Percentiles rank a stretch among this genome's conserved stretches.
Evolutionary conservation across 1,140 invertebrate species (phyloP).

Genomic region (Drosophila nasuta): DNA sequence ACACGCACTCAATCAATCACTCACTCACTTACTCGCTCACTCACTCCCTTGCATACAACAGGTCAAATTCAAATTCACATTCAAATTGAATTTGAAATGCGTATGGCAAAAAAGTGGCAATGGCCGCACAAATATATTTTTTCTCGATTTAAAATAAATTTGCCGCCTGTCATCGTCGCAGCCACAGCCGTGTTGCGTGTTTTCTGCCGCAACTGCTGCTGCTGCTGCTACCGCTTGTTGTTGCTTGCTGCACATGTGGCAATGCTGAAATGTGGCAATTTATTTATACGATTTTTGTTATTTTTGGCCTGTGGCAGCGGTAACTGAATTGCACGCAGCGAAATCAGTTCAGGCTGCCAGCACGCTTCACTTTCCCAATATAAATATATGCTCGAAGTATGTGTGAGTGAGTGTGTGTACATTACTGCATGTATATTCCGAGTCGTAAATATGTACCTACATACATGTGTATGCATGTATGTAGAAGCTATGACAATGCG

Average conservation of each 20-base stretch:
- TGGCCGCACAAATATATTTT: conserved; percentile 27
- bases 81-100: conserved; percentile 3
- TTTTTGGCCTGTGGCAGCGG: conserved; percentile 41
- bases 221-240: neutral
- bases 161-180: conserved; percentile 39
- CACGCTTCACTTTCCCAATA: conserved; percentile 13
- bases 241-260: conserved; percentile 46
- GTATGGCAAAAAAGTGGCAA: conserved; percentile 11
- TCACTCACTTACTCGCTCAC: neutral
- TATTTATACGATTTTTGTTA: conserved; percentile 54
- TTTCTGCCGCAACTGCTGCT: conserved; percentile 13
- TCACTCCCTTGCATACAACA: conserved; percentile 25
- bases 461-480: conserved; percentile 5
- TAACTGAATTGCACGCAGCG: conserved; percentile 47
- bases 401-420: conserved; percentile 1
- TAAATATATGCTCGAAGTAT: neutral
- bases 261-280: conserved; percentile 53
- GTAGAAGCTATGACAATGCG: conserved; percentile 48
- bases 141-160: conserved; percentile 45
- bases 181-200: conserved; percentile 41
- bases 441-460: neutral
- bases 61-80: conserved; percentile 32
- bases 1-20: neutral
- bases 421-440: conserved; percentile 12
- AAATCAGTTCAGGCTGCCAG: conserved; percentile 48